Conservation (phyloP, 2,888 invertebrate species). For the Conchocele bisecta region DNA sequence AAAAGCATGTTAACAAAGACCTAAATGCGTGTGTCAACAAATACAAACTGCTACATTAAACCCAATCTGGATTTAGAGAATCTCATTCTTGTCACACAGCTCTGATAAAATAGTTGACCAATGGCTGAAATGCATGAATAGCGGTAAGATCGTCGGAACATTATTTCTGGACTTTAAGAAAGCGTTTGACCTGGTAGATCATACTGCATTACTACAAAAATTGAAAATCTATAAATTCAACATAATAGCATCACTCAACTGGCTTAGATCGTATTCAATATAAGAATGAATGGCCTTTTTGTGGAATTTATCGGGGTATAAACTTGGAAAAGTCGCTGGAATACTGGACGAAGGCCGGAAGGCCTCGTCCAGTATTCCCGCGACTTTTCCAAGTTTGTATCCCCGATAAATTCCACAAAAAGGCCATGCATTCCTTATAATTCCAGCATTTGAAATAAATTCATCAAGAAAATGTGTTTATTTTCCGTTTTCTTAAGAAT, state of each 20-base stretch:
- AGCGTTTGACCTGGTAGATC: background rate
- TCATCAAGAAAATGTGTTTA: too few relatives aligned
- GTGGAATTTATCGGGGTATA: too few relatives aligned
- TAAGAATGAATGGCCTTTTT: too few relatives aligned
- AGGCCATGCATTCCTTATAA: too few relatives aligned
- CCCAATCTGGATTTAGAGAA: constrained; percentile 1
- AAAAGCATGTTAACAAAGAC: constrained; percentile 4
- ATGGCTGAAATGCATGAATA: background rate
- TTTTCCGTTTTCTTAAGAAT: too few relatives aligned
- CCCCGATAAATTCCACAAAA: too few relatives aligned
- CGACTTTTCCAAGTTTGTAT: too few relatives aligned
- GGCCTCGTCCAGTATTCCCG: too few relatives aligned
- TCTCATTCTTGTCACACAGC: constrained; percentile 11
- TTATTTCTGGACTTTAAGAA: background rate
- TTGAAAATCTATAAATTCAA: background rate
- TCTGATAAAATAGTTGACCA: background rate
- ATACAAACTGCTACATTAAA: background rate
- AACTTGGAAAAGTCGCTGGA: too few relatives aligned
- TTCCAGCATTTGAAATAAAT: too few relatives aligned
- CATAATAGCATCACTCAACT: background rate
- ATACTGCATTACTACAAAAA: background rate
- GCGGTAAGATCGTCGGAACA: background rate
- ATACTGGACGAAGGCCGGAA: too few relatives aligned
- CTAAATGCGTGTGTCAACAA: background rate
- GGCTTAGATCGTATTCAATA: background rate